Conservation (phyloP, 2,888 invertebrate species). For the Euplagia quadripunctaria region DNA sequence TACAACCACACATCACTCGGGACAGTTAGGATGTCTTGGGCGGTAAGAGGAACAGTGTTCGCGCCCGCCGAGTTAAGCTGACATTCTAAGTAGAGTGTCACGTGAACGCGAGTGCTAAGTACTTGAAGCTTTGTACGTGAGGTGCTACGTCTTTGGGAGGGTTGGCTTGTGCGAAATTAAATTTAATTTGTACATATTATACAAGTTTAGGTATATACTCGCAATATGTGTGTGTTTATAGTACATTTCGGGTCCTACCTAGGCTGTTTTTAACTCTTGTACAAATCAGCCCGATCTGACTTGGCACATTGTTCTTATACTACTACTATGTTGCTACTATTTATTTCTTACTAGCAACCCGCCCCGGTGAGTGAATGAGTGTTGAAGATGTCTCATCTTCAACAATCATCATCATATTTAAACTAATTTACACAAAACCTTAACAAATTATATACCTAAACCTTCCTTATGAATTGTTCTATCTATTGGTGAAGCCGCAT, state of each 20-base stretch:
- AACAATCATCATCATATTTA: too few relatives aligned
- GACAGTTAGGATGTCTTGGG: conserved; percentile 18
- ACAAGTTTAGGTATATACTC: neutral
- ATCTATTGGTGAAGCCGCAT: too few relatives aligned
- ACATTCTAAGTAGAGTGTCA: conserved; percentile 29
- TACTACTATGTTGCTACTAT: too few relatives aligned
- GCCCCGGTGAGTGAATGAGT: too few relatives aligned
- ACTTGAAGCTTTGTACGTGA: conserved; percentile 22
- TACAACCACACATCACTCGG: conserved; percentile 16
- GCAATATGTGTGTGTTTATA: neutral
- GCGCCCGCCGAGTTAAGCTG: conserved; percentile 25
- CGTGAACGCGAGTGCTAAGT: conserved; percentile 22
- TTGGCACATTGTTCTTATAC: too few relatives aligned
- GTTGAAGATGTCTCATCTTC: too few relatives aligned
- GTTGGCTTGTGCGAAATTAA: conserved; percentile 5
- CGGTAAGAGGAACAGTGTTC: conserved; percentile 19
- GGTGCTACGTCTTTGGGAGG: conserved; percentile 16
- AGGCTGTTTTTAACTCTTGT: neutral
- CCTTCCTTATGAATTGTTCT: too few relatives aligned
- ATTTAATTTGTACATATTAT: neutral
- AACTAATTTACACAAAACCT: too few relatives aligned
- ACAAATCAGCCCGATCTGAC: neutral
- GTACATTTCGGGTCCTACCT: neutral
- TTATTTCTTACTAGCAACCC: too few relatives aligned
- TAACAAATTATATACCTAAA: too few relatives aligned